Percentiles rank a stretch among this genome's conserved stretches.
phyloP scores from a whole-genome alignment of 2,888 invertebrate species.

The Hofmannophila pseudospretella region DNA sequence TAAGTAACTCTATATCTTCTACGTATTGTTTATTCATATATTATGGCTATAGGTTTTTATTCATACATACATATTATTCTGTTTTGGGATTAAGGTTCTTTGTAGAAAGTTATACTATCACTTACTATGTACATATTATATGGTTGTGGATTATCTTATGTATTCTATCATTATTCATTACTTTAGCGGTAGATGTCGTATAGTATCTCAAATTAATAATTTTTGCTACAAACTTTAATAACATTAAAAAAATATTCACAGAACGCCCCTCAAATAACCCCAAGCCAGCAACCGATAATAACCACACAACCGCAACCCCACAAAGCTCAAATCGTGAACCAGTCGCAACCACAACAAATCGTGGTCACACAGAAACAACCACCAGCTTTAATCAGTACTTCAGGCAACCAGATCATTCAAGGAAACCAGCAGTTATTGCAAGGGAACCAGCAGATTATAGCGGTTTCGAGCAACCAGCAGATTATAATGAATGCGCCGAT shows the following conservation, averaged over 20 bases:
- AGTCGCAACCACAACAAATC: slow-evolving; percentile 51
- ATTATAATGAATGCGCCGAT: slow-evolving; percentile 59
- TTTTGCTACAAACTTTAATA: not conserved
- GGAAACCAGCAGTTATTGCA: slow-evolving; percentile 21
- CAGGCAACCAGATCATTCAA: slow-evolving; percentile 35
- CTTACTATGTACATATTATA: no score
- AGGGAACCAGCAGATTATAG: slow-evolving; percentile 40
- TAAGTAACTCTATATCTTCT: no score
- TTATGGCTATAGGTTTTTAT: no score
- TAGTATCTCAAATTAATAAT: not conserved
- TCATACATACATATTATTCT: no score
- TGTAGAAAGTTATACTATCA: no score
- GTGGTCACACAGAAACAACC: slow-evolving; percentile 65
- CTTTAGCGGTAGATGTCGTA: no score
- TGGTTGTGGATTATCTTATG: no score
- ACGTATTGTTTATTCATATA: no score
- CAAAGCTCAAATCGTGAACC: slow-evolving; percentile 71
- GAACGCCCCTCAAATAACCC: slow-evolving; percentile 64
- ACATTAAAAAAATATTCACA: slow-evolving; percentile 20
- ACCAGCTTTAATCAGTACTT: slow-evolving; percentile 53
- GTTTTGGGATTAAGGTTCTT: no score
- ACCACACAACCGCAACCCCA: slow-evolving; percentile 73
- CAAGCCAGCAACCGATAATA: slow-evolving; percentile 69
- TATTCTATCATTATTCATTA: no score
- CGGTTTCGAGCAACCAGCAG: slow-evolving; percentile 63